These are phyloP conservation scores for Telmatochromis sp. DNA, from an alignment of 2,113 vertebrate genomes.

Conservation along the genomic window DNA sequence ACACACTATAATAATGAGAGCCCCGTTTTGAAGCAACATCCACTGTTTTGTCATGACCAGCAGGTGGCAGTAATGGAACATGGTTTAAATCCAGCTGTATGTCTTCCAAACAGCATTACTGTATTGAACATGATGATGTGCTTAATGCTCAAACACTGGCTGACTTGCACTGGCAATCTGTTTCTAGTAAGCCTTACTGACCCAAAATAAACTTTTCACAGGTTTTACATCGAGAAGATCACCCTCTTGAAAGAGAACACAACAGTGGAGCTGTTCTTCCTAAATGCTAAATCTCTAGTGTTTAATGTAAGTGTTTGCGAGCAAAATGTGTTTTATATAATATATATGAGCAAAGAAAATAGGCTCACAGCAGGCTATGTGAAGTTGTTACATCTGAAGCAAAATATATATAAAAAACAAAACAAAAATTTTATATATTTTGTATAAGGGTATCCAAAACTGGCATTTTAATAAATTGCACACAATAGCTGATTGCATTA, in stretches of 20 bases:
- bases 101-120: not conserved
- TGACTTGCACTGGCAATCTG: not conserved
- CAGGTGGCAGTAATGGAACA: constrained; percentile 56
- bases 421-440: not conserved
- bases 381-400: not conserved
- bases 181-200: not conserved
- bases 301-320: constrained; percentile 83
- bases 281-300: constrained; percentile 92
- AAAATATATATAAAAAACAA: not conserved
- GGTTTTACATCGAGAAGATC: constrained; percentile 97
- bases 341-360: not conserved
- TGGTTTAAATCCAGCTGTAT: not conserved
- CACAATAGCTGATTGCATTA: not conserved
- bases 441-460: not conserved
- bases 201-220: constrained; percentile 52
- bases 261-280: constrained; percentile 93
- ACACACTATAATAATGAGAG: not conserved
- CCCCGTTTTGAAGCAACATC: not conserved
- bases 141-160: not conserved
- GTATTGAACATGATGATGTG: not conserved
- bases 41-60: constrained; percentile 29
- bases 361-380: not conserved
- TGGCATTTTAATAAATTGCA: not conserved
- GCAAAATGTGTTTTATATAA: not conserved
- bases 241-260: constrained; percentile 90